Percentiles rank a stretch among this genome's conserved stretches.
phyloP scores from a whole-genome alignment of 2,888 invertebrate species.

The Nephrotoma appendiculata region DNA sequence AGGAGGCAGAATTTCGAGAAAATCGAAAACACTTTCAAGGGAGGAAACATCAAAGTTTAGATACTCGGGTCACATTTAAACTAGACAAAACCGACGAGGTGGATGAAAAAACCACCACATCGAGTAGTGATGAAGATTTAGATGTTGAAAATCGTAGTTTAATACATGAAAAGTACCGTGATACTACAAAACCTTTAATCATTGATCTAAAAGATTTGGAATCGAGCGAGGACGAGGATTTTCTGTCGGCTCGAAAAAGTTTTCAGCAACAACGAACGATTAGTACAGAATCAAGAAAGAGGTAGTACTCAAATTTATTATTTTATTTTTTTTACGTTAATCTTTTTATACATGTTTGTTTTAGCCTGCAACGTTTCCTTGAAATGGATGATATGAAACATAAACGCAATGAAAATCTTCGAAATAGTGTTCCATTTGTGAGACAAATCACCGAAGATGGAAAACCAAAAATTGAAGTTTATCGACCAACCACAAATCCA shows the following conservation, averaged over 20 bases:
- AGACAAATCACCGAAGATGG: constrained; percentile 44
- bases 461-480: constrained; percentile 41
- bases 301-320: constrained; percentile 17
- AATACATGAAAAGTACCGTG: constrained; percentile 27
- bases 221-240: constrained; percentile 34
- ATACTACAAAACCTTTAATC: constrained; percentile 32
- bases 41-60: constrained; percentile 32
- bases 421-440: constrained; percentile 44
- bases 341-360: not conserved
- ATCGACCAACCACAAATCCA: constrained; percentile 40
- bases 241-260: constrained; percentile 40
- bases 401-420: constrained; percentile 43
- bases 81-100: constrained; percentile 24
- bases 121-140: constrained; percentile 27
- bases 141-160: constrained; percentile 30
- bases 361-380: constrained; percentile 25
- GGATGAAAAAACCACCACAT: constrained; percentile 25
- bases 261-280: constrained; percentile 47
- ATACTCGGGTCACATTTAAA: constrained; percentile 31
- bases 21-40: constrained; percentile 31
- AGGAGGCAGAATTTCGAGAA: constrained; percentile 27
- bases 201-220: constrained; percentile 29
- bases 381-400: constrained; percentile 47
- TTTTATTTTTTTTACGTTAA: not conserved
- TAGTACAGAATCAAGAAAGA: constrained; percentile 46